Evolutionary conservation across 37 sponge, comb jelly and placozoan species (phyloP), one percentile per base, ranked within the genome.

Genomic region (Chondrosia reniformis): DNA sequence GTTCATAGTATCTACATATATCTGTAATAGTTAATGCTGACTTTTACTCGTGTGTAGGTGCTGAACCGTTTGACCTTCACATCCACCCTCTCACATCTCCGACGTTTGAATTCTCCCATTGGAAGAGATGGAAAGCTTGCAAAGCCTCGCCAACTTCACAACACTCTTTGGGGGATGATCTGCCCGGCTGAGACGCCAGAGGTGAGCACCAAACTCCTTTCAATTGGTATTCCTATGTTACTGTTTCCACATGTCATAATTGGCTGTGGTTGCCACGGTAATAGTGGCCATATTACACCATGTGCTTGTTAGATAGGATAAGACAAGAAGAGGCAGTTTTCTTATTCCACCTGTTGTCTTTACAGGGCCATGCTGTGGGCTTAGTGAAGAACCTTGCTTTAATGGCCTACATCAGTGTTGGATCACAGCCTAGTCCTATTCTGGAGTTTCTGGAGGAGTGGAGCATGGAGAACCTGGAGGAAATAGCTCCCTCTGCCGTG

Each of bases 141-240:
- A 37, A 52, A 90, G 9, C 99, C 99, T 52, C 79, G 99, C 22
- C 99, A 99, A 84, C 89, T 99, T 39, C 99, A 99, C 86, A 99
- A 99, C 85, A 93, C 92, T 42, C 97, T 91, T 86, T 99, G 99
- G 99, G 99, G 99, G 27, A 99, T 99, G 99, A 99, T 99, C 46
- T 99, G 99, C 74, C 99, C 99, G 7, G 99, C 99, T 12, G 99
- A 99, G 74, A 99, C 99, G 4, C 99, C 99, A 15, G 99, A 99
- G 83, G 63, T 62, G 40, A 63, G 64, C 13, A 55, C 75, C 15
- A 15, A 19, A 49, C 52, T 49, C 15, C 52, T 49, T 15, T 49
- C 52, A 19, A 49, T 49, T 49, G 52, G 15, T 15, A 10, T 15
- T 49, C 52, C 52, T 15, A 10, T 49, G 15, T 49, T 3, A 4